A percentile compares a stretch with the other conserved stretches of the same genome.
These are phyloP conservation scores for Tetragonula clypearis DNA, from an alignment of 1,140 invertebrate genomes.

Conservation along the genomic window DNA sequence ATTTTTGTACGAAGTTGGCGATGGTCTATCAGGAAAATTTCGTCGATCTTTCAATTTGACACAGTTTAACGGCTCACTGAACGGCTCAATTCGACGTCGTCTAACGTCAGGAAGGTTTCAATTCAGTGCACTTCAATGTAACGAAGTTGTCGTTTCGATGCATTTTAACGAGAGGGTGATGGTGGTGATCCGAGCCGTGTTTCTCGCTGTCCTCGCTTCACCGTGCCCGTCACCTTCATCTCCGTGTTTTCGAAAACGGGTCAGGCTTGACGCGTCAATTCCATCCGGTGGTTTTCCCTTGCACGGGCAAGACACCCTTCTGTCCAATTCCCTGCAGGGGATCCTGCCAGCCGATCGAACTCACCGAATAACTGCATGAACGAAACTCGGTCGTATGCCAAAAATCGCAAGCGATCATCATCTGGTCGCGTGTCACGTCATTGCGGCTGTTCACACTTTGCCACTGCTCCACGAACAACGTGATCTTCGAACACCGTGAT, in stretches of 20 bases:
- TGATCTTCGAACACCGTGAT: background rate
- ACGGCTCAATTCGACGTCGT: background rate
- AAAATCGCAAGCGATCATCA: background rate
- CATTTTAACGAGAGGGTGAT: constrained; percentile 5
- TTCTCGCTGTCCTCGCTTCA: too few species aligned
- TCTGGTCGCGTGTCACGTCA: background rate
- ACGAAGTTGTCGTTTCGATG: background rate
- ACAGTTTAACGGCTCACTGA: background rate
- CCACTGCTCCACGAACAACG: background rate
- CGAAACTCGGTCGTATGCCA: background rate
- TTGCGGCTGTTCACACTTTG: background rate
- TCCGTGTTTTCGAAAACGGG: background rate
- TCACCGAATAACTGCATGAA: background rate
- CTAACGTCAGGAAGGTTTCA: constrained; percentile 7
- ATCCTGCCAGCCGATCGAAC: too few species aligned
- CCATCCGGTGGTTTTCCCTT: background rate
- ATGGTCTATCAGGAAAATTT: background rate
- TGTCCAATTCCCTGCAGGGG: too few species aligned
- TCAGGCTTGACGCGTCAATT: background rate
- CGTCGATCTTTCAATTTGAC: background rate
- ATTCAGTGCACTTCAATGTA: constrained; percentile 7
- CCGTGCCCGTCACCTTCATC: background rate
- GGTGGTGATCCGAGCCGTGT: background rate
- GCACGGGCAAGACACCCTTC: too few species aligned
- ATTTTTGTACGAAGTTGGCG: background rate